These are phyloP conservation scores for Hybognathus amarus DNA, from an alignment of 2,797 vertebrate genomes.

Conservation along the genomic window DNA sequence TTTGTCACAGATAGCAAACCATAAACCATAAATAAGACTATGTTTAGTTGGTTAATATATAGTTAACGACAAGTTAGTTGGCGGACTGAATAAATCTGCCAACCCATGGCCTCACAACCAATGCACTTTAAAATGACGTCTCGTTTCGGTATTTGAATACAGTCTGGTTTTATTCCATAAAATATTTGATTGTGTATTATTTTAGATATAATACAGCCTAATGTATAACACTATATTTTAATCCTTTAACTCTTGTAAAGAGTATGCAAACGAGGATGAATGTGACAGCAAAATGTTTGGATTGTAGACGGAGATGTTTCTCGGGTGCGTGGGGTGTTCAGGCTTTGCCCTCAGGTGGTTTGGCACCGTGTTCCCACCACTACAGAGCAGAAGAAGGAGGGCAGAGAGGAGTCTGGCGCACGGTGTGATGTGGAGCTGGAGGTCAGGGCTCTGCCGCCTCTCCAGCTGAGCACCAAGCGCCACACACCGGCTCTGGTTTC, in stretches of 20 bases:
- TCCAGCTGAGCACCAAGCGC: constrained; percentile 81
- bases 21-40: background rate
- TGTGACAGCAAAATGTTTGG: constrained; percentile 20
- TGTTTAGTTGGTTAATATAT: too few relatives aligned
- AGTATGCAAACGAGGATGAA: constrained; percentile 26
- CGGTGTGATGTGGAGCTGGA: constrained; percentile 67
- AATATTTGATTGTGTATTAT: background rate
- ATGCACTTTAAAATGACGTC: background rate
- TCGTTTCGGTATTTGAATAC: background rate
- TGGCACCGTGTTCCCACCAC: constrained; percentile 45
- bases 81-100: background rate
- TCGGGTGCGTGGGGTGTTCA: background rate
- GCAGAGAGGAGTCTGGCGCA: constrained; percentile 62
- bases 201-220: background rate
- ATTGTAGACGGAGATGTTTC: constrained; percentile 37
- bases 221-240: background rate
- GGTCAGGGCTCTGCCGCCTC: constrained; percentile 71
- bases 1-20: constrained; percentile 51
- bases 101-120: background rate
- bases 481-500: constrained; percentile 75
- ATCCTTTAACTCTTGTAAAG: constrained; percentile 4
- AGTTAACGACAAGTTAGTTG: too few relatives aligned
- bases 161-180: background rate
- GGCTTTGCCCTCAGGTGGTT: constrained; percentile 50
- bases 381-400: constrained; percentile 17